phyloP scores from a whole-genome alignment of 2,113 vertebrate species.

The Myrmecobius fasciatus region DNA sequence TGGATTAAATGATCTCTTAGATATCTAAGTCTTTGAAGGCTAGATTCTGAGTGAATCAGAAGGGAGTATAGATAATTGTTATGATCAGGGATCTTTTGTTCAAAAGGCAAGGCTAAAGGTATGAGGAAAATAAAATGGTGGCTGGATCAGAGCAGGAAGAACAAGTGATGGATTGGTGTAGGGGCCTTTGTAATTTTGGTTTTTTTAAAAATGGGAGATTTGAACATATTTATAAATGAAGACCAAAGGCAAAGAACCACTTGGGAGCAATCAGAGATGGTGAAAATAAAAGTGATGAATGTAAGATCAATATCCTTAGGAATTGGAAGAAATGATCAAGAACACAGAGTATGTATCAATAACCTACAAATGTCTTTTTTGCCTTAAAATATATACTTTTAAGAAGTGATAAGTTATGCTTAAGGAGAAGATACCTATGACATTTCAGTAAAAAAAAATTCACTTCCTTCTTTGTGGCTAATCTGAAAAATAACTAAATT shows the following conservation, averaged over 20 bases:
- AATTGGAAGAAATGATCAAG: not conserved
- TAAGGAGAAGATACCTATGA: not conserved
- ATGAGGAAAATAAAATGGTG: not conserved
- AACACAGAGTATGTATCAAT: not conserved
- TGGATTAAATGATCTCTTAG: not conserved
- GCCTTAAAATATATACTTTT: slow-evolving; percentile 8
- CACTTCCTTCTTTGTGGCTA: slow-evolving; percentile 41
- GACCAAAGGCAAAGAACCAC: slow-evolving; percentile 1
- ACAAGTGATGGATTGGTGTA: not conserved
- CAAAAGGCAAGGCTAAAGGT: not conserved
- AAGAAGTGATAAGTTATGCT: slow-evolving; percentile 22
- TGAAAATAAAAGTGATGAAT: not conserved
- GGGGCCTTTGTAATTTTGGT: not conserved
- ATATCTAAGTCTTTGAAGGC: not conserved
- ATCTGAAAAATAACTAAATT: slow-evolving; percentile 52
- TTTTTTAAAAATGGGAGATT: slow-evolving; percentile 34
- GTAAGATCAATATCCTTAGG: not conserved
- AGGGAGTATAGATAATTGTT: not conserved
- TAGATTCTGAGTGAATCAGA: not conserved
- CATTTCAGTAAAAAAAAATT: slow-evolving; percentile 12
- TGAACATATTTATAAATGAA: slow-evolving; percentile 29
- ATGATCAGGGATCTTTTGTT: not conserved
- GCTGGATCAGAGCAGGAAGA: slow-evolving; percentile 7
- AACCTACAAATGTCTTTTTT: slow-evolving; percentile 27
- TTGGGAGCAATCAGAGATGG: not conserved